These are phyloP conservation scores for Rynchops niger DNA, from an alignment of 2,113 vertebrate genomes.

Conservation along the genomic window DNA sequence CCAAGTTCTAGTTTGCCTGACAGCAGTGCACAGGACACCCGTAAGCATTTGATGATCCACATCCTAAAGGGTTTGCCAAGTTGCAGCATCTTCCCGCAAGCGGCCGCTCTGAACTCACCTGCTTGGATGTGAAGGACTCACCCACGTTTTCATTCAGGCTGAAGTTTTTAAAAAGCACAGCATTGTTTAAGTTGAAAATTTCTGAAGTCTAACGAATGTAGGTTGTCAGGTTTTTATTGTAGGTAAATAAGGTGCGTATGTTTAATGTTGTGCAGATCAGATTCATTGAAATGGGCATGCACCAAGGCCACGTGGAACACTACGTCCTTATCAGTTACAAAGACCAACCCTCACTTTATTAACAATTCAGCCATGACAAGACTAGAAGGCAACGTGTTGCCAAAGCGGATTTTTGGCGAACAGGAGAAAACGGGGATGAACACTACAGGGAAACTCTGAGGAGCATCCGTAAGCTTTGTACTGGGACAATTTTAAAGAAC, in stretches of 20 bases:
- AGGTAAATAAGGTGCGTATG: neutral
- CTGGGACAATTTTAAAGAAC: neutral
- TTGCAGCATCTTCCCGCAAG: neutral
- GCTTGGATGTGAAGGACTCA: neutral
- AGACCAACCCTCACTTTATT: neutral
- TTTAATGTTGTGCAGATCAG: neutral
- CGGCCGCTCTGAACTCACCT: neutral
- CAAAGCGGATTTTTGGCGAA: neutral
- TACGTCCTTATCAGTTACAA: neutral
- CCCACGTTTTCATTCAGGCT: neutral
- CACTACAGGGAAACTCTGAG: neutral
- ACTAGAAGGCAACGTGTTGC: neutral
- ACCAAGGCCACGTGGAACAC: neutral
- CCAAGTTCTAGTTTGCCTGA: neutral
- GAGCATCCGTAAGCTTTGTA: neutral
- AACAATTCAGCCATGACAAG: neutral
- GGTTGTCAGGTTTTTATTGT: neutral
- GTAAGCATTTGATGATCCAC: neutral
- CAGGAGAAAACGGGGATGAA: neutral
- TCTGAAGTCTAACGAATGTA: neutral
- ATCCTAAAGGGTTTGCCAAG: neutral
- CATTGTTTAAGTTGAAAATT: neutral
- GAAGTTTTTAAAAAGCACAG: neutral
- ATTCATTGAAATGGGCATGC: neutral
- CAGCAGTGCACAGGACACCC: neutral